phyloP scores from a whole-genome alignment of 2,888 invertebrate species.

The Sarcophaga rosellei region DNA sequence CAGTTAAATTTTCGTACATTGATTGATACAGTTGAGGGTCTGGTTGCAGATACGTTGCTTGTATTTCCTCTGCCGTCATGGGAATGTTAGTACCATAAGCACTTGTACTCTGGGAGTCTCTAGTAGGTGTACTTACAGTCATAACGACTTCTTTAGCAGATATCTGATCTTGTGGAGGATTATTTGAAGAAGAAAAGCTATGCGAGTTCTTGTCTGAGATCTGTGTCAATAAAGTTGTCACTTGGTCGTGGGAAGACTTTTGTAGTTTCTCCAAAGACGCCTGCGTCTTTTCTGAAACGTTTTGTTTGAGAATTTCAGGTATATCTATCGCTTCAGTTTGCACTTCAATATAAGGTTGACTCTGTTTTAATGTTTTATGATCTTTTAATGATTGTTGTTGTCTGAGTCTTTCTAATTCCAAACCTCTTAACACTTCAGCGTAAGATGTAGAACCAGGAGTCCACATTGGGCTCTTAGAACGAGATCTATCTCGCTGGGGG shows the following conservation, averaged over 20 bases:
- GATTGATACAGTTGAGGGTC: slow-evolving; percentile 77
- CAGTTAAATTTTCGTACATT: slow-evolving; percentile 77
- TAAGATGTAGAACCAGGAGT: slow-evolving; percentile 88
- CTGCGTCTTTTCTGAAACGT: slow-evolving; percentile 65
- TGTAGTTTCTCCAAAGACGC: slow-evolving; percentile 59
- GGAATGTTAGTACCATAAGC: slow-evolving; percentile 66
- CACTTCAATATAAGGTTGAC: neutral
- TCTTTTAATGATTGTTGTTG: slow-evolving; percentile 65
- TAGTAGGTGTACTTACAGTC: slow-evolving; percentile 13
- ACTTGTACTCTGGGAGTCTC: slow-evolving; percentile 33
- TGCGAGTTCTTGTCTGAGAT: neutral
- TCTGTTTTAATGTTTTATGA: slow-evolving; percentile 16
- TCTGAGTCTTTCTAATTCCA: slow-evolving; percentile 77
- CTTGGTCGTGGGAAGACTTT: slow-evolving; percentile 13
- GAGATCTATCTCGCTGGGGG: slow-evolving; percentile 78
- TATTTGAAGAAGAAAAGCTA: neutral
- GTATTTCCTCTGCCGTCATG: slow-evolving; percentile 78
- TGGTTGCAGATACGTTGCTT: slow-evolving; percentile 77
- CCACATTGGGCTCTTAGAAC: slow-evolving; percentile 89
- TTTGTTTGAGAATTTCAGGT: slow-evolving; percentile 27
- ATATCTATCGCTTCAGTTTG: slow-evolving; percentile 31
- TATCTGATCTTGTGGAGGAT: neutral
- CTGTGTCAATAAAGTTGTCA: neutral
- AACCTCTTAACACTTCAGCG: slow-evolving; percentile 89
- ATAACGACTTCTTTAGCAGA: slow-evolving; percentile 24